phyloP scores from a whole-genome alignment of 2,797 vertebrate species.

The Amblyraja radiata region DNA sequence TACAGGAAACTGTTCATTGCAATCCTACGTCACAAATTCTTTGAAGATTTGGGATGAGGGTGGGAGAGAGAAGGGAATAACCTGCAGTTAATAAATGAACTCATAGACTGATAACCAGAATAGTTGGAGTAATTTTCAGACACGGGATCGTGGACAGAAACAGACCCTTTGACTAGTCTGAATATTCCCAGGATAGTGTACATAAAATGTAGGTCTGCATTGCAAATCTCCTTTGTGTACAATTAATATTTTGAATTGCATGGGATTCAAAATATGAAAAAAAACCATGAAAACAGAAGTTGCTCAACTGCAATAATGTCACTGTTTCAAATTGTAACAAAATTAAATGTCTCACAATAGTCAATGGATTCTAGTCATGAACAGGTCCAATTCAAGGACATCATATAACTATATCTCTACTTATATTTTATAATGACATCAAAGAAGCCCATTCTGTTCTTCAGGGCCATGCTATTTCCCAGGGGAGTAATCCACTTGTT shows the following conservation, averaged over 20 bases:
- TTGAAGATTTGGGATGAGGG: neutral
- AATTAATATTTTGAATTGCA: neutral
- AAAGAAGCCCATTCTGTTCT: too few species aligned
- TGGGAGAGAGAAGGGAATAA: neutral
- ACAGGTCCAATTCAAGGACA: neutral
- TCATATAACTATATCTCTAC: too few species aligned
- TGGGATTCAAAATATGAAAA: neutral
- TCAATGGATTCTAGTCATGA: neutral
- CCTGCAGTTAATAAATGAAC: neutral
- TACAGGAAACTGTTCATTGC: neutral
- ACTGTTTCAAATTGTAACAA: neutral
- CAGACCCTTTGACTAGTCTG: neutral
- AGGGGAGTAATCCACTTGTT: too few species aligned
- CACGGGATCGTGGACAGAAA: neutral
- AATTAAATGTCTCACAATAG: neutral
- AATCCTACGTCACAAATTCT: neutral
- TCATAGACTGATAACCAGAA: neutral
- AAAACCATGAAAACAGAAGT: neutral
- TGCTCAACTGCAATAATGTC: neutral
- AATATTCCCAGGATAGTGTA: neutral
- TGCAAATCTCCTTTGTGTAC: neutral
- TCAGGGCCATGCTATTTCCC: too few species aligned
- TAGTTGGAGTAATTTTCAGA: neutral
- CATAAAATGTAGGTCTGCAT: neutral
- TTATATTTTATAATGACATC: too few species aligned